Conservation (phyloP, 35 echinoderm and acorn worm species). For the Strongylocentrotus purpuratus region DNA sequence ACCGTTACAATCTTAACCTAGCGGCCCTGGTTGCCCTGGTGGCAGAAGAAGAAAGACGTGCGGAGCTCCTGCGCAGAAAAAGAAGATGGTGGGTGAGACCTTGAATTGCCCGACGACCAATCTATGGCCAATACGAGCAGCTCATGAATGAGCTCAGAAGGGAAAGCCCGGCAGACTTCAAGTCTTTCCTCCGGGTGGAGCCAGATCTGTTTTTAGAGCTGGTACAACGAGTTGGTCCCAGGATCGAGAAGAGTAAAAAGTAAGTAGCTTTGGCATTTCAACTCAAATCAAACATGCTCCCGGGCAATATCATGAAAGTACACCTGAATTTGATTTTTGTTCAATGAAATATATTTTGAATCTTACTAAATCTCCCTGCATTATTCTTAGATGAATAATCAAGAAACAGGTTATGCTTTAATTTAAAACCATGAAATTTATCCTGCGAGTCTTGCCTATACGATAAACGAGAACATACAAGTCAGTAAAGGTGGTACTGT, state of each 20-base stretch:
- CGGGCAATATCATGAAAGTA: neutral
- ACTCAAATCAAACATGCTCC: neutral
- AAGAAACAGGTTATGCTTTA: neutral
- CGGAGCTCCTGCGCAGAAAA: slow-evolving; percentile 11
- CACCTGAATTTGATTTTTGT: neutral
- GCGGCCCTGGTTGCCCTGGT: neutral
- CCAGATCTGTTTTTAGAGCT: slow-evolving; percentile 54
- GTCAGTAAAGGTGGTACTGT: neutral
- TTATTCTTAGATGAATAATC: neutral
- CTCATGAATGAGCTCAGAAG: neutral
- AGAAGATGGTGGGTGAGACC: slow-evolving; percentile 17
- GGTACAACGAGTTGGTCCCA: slow-evolving; percentile 39
- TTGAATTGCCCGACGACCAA: slow-evolving; percentile 12
- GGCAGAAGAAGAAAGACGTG: neutral
- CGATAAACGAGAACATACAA: neutral
- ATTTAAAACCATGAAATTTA: neutral
- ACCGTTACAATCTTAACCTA: neutral
- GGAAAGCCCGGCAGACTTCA: neutral
- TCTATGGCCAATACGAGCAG: neutral
- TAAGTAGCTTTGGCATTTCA: neutral
- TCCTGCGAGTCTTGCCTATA: neutral
- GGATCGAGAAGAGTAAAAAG: slow-evolving; percentile 17
- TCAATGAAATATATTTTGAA: neutral
- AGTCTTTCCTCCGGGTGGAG: slow-evolving; percentile 32
- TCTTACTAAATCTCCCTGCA: neutral